These are phyloP conservation scores for Tragelaphus oryx DNA, from an alignment of 2,797 vertebrate genomes.

Conservation along the genomic window DNA sequence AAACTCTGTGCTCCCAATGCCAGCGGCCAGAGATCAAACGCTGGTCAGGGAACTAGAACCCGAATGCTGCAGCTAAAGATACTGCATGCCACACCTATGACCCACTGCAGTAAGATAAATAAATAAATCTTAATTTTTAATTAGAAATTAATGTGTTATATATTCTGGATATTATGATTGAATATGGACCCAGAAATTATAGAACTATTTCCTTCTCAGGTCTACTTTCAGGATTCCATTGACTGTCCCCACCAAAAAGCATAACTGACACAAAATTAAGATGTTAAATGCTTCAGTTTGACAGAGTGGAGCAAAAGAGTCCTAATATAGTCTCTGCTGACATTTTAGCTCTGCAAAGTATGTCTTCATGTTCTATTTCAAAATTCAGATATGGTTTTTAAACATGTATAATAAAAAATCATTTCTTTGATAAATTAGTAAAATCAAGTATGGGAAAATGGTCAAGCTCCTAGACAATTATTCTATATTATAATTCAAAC, in stretches of 20 bases:
- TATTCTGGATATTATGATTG: neutral
- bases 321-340: slow-evolving; percentile 22
- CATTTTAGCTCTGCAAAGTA: slow-evolving; percentile 24
- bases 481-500: neutral
- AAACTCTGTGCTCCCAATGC: neutral
- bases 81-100: neutral
- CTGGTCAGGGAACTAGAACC: neutral
- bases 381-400: slow-evolving; percentile 24
- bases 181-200: neutral
- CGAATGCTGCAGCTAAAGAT: neutral
- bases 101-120: neutral
- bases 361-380: slow-evolving; percentile 30
- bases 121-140: neutral
- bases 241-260: neutral
- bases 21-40: fast-evolving
- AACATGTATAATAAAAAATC: slow-evolving; percentile 13
- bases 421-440: slow-evolving; percentile 15
- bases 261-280: slow-evolving; percentile 1
- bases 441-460: neutral
- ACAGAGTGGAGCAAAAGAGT: neutral
- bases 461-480: slow-evolving; percentile 10
- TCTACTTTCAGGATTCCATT: slow-evolving; percentile 2
- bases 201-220: slow-evolving; percentile 23
- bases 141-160: neutral
- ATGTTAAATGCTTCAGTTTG: neutral